Conservation (phyloP, 2,888 invertebrate genomes). For the Eristalis arbustorum region DNA sequence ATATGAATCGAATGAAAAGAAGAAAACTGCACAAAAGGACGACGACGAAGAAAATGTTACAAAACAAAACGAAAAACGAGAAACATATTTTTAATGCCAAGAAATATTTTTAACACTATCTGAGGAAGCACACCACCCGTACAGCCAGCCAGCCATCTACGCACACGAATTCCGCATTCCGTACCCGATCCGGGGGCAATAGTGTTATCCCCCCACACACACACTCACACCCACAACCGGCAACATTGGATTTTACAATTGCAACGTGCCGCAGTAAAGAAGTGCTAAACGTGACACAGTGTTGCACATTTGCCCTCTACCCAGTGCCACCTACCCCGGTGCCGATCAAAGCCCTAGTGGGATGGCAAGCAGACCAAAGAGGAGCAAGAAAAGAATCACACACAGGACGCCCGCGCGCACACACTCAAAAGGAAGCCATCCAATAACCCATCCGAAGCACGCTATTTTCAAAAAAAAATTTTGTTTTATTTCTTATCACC, state of each 20-base stretch:
- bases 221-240: neutral
- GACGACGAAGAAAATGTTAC: neutral
- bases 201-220: constrained; percentile 8
- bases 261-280: constrained; percentile 69
- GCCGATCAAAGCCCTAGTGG: constrained; percentile 3
- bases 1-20: constrained; percentile 52
- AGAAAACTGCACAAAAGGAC: neutral
- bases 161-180: constrained; percentile 37
- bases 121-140: constrained; percentile 43
- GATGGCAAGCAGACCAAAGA: constrained; percentile 1
- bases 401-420: neutral
- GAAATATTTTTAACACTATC: constrained; percentile 62
- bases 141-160: constrained; percentile 31
- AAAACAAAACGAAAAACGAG: neutral
- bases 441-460: constrained; percentile 58
- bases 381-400: neutral
- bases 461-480: constrained; percentile 45
- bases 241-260: constrained; percentile 62
- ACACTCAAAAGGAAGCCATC: constrained; percentile 35
- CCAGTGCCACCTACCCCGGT: neutral
- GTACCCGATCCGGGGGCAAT: constrained; percentile 12
- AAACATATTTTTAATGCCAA: constrained; percentile 49
- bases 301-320: constrained; percentile 61
- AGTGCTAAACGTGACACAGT: constrained; percentile 70
- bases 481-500: constrained; percentile 68